Conservation (phyloP, 2,888 invertebrate species). For the Patella depressa region DNA sequence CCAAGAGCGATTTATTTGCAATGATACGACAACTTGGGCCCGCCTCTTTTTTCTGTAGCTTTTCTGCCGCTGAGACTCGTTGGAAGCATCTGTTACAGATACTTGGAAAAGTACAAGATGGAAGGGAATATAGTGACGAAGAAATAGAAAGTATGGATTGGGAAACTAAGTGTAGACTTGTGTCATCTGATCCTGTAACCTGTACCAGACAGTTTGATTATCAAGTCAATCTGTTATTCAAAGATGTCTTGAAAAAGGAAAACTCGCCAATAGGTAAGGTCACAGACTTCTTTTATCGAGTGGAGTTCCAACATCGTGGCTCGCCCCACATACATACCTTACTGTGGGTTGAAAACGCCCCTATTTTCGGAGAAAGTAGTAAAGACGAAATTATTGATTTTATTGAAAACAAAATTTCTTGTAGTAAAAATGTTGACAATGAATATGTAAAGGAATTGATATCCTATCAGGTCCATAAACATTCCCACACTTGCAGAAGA, state of each 20-base stretch:
- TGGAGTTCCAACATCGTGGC: conserved; percentile 48
- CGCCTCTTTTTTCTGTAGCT: conserved; percentile 37
- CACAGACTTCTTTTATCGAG: conserved; percentile 41
- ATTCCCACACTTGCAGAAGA: conserved; percentile 29
- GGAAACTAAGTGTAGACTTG: no score
- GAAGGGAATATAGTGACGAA: no score
- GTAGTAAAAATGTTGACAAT: conserved; percentile 31
- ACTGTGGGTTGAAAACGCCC: conserved; percentile 40
- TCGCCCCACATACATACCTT: conserved; percentile 46
- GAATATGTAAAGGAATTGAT: conserved; percentile 21
- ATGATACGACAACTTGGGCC: conserved; percentile 42
- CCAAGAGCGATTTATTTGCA: conserved; percentile 33
- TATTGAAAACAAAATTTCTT: conserved; percentile 31
- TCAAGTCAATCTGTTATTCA: conserved; percentile 38
- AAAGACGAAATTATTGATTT: conserved; percentile 33
- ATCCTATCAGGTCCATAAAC: conserved; percentile 30
- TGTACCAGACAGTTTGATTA: conserved; percentile 47
- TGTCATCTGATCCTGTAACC: conserved; percentile 47
- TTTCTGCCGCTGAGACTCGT: conserved; percentile 37
- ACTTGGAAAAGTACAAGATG: conserved; percentile 25
- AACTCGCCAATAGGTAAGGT: conserved; percentile 40
- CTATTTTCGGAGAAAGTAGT: conserved; percentile 30
- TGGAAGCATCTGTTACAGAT: conserved; percentile 18
- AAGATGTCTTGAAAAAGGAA: conserved; percentile 16
- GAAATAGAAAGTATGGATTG: no score